Evolutionary conservation across 2,113 vertebrate species (phyloP).

Genomic region (Gavia stellata): DNA sequence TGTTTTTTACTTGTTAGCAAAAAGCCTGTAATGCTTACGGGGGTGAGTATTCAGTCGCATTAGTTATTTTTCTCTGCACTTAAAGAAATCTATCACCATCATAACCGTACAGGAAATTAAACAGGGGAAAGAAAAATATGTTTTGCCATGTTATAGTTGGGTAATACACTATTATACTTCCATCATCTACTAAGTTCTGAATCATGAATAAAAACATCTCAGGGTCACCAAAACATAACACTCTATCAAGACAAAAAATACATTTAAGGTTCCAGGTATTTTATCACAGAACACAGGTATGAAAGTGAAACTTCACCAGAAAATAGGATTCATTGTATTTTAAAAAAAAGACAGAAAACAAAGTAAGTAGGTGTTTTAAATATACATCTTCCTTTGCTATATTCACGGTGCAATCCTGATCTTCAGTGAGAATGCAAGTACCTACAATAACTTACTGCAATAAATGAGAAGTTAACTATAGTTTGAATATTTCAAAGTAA

Average conservation of each 20-base stretch:
- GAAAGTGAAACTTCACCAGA: neutral
- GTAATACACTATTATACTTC: neutral
- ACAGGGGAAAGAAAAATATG: neutral
- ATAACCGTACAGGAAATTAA: neutral
- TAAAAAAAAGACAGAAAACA: neutral
- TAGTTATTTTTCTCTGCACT: neutral
- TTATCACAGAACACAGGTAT: neutral
- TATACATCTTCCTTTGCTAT: neutral
- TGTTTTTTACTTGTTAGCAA: neutral
- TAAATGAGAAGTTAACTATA: neutral
- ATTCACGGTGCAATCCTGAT: neutral
- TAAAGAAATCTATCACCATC: neutral
- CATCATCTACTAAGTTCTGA: neutral
- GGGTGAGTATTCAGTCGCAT: neutral
- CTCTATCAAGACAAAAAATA: neutral
- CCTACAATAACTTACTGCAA: neutral
- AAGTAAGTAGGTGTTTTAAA: neutral
- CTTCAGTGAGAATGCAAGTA: neutral
- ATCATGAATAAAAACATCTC: neutral
- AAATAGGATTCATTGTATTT: neutral
- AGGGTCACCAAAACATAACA: neutral
- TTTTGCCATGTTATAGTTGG: neutral
- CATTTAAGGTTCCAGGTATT: neutral
- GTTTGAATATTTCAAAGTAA: neutral
- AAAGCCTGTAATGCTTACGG: neutral